phyloP scores from a whole-genome alignment of 2,113 vertebrate species.

The Semicossyphus pulcher region DNA sequence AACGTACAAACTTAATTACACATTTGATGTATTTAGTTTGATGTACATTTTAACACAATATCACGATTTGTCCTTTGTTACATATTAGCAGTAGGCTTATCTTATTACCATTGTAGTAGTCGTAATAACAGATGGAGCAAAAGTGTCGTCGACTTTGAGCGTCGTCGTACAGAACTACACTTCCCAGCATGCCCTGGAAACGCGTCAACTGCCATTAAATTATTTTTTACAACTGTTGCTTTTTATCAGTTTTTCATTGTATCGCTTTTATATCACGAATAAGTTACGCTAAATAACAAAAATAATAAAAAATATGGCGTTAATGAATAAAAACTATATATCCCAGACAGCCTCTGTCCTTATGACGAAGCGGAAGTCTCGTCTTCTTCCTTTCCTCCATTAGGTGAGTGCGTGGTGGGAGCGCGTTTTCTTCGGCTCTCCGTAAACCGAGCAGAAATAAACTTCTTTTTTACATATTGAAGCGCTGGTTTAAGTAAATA shows the following conservation, averaged over 20 bases:
- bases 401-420: constrained; percentile 84
- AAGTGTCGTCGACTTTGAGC: too few species aligned
- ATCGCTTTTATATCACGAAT: neutral
- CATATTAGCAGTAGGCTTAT: too few species aligned
- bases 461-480: fast-evolving
- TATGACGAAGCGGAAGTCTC: constrained; percentile 77
- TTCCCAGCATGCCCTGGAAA: constrained; percentile 43
- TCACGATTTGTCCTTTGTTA: too few species aligned
- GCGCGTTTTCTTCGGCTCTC: constrained; percentile 40
- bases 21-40: too few species aligned
- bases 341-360: neutral
- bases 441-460: neutral
- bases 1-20: too few species aligned
- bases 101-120: too few species aligned
- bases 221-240: neutral
- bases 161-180: constrained; percentile 43
- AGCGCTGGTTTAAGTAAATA: neutral
- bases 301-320: neutral
- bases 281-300: neutral
- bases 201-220: neutral
- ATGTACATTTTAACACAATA: too few species aligned
- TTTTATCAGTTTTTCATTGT: too few species aligned
- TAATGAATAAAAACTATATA: neutral
- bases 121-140: too few species aligned
- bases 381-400: constrained; percentile 84